Percentiles rank a stretch among this genome's conserved stretches.
Evolutionary conservation across 2,888 invertebrate genomes (phyloP).

Genomic region (Ptychoptera contaminata): DNA sequence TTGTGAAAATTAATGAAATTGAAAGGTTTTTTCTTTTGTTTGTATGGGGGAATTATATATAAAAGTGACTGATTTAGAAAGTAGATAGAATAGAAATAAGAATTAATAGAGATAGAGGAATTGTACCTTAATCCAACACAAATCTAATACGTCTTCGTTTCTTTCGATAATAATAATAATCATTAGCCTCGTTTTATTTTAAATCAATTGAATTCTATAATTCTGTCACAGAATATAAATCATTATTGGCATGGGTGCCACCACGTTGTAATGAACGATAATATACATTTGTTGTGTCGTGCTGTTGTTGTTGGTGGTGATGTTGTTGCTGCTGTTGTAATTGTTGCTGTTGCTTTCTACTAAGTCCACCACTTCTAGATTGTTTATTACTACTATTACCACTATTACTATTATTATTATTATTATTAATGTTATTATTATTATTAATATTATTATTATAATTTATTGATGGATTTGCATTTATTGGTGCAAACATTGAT

Average conservation of each 20-base stretch:
- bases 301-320: slow-evolving; percentile 7
- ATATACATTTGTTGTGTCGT: slow-evolving; percentile 16
- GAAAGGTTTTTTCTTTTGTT: too few species aligned
- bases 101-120: too few species aligned
- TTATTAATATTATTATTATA: slow-evolving; percentile 8
- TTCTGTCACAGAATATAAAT: slow-evolving; percentile 61
- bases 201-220: slow-evolving; percentile 31
- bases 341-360: slow-evolving; percentile 9
- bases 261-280: slow-evolving; percentile 35
- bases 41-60: too few species aligned
- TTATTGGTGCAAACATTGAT: slow-evolving; percentile 2
- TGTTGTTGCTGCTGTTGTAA: slow-evolving; percentile 16
- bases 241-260: slow-evolving; percentile 33
- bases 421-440: background rate
- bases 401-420: slow-evolving; percentile 7
- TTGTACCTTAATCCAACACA: too few species aligned
- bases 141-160: too few species aligned
- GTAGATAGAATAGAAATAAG: too few species aligned
- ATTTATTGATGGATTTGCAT: slow-evolving; percentile 2
- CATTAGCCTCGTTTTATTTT: too few species aligned
- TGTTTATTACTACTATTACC: background rate
- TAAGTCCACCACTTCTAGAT: background rate
- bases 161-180: too few species aligned
- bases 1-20: too few species aligned
- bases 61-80: too few species aligned